phyloP scores from a whole-genome alignment of 1,140 invertebrate genomes.

The Drosophila ironensis region DNA sequence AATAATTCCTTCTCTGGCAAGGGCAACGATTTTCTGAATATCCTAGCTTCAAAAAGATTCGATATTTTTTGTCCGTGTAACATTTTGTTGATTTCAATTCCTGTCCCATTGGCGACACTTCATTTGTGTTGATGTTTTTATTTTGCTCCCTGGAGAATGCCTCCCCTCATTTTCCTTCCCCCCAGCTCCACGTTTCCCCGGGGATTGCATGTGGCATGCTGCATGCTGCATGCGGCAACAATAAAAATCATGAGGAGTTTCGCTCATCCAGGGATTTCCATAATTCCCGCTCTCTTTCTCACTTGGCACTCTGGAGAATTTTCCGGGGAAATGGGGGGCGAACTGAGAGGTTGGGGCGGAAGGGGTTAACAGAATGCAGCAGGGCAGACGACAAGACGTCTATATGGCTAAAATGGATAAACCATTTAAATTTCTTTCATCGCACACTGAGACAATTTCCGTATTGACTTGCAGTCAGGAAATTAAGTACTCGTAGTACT shows the following conservation, averaged over 20 bases:
- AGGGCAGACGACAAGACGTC: background rate
- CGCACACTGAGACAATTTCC: background rate
- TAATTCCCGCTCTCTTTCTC: conserved; percentile 17
- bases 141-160: conserved; percentile 30
- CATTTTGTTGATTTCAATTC: conserved; percentile 31
- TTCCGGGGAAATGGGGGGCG: no score
- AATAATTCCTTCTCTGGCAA: no score
- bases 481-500: no score
- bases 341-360: background rate
- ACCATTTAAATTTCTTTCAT: conserved; percentile 2
- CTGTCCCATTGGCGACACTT: conserved; percentile 52
- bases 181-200: background rate
- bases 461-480: no score
- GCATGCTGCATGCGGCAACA: conserved; percentile 24
- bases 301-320: conserved; percentile 23
- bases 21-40: no score
- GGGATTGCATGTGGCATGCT: conserved; percentile 12
- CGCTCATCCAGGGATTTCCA: conserved; percentile 48
- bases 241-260: conserved; percentile 36
- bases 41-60: no score
- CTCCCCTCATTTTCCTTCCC: background rate
- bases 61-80: conserved; percentile 24
- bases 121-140: conserved; percentile 59
- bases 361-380: background rate
- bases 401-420: conserved; percentile 1